phyloP scores from a whole-genome alignment of 2,113 vertebrate species.

The Equus quagga region DNA sequence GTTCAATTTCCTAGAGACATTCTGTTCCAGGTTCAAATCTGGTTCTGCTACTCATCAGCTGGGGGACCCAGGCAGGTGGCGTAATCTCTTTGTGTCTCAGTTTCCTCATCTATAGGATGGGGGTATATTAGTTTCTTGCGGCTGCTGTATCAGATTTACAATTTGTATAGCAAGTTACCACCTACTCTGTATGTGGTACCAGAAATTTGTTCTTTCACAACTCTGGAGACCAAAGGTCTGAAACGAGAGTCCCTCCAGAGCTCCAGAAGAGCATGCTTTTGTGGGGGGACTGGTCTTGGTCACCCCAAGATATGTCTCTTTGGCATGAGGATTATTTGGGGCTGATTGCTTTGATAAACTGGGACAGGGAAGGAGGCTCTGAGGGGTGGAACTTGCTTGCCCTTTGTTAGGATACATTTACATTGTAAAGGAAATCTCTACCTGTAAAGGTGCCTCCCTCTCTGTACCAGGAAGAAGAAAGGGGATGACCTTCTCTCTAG shows the following conservation, averaged over 20 bases:
- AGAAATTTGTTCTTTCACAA: neutral
- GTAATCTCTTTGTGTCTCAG: neutral
- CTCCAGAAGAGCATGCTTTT: neutral
- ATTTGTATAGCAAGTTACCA: neutral
- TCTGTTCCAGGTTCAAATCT: neutral
- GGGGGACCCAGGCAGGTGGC: neutral
- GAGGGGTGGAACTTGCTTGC: too few species aligned
- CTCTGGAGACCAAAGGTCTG: neutral
- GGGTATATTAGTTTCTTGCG: neutral
- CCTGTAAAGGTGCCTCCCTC: too few species aligned
- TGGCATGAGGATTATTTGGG: too few species aligned
- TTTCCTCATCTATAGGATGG: neutral
- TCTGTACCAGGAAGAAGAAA: too few species aligned
- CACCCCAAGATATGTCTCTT: too few species aligned
- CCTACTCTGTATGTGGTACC: neutral
- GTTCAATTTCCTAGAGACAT: neutral
- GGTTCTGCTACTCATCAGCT: neutral
- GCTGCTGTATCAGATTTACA: neutral
- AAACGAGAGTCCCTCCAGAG: neutral
- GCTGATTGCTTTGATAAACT: too few species aligned
- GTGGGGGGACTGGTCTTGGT: too few species aligned
- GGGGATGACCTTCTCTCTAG: too few species aligned
- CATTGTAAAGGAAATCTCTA: too few species aligned
- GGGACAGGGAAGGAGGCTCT: too few species aligned
- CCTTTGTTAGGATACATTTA: too few species aligned